Evolutionary conservation across 2,113 vertebrate species (phyloP).

Genomic region (Halichoerus grypus): DNA sequence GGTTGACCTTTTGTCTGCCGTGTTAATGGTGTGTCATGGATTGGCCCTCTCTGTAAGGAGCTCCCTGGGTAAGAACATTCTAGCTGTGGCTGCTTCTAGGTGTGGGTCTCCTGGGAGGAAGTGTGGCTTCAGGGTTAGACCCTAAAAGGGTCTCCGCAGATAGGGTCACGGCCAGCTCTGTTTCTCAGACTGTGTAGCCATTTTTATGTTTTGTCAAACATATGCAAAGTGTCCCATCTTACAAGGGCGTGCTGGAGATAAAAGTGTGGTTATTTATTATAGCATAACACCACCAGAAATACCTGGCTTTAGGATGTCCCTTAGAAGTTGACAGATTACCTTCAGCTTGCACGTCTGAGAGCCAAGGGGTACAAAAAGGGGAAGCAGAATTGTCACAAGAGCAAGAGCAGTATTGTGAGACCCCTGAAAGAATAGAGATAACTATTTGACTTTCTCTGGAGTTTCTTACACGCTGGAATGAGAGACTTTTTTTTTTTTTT

Average conservation of each 20-base stretch:
- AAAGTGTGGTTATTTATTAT: not conserved
- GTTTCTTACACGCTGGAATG: not conserved
- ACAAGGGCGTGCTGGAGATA: not conserved
- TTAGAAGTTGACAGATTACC: not conserved
- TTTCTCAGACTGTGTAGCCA: not conserved
- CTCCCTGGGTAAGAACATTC: not conserved
- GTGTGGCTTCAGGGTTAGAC: too few species aligned
- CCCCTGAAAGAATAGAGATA: not conserved
- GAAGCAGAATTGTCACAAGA: not conserved
- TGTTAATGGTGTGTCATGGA: not conserved
- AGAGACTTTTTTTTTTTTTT: not conserved
- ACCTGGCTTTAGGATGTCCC: not conserved
- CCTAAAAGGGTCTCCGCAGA: not conserved
- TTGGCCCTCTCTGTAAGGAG: not conserved
- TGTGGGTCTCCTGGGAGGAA: not conserved
- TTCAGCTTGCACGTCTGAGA: not conserved
- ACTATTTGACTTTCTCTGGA: rapidly evolving
- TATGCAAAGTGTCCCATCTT: too few species aligned
- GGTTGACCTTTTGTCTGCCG: not conserved
- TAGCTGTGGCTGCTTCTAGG: not conserved
- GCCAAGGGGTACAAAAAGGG: too few species aligned
- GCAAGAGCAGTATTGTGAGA: not conserved
- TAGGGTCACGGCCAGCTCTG: not conserved
- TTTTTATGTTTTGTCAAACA: not conserved
- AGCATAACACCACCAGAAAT: not conserved